Evolutionary conservation across 1,140 invertebrate species (phyloP).

Genomic region (Drosophila subobscura): DNA sequence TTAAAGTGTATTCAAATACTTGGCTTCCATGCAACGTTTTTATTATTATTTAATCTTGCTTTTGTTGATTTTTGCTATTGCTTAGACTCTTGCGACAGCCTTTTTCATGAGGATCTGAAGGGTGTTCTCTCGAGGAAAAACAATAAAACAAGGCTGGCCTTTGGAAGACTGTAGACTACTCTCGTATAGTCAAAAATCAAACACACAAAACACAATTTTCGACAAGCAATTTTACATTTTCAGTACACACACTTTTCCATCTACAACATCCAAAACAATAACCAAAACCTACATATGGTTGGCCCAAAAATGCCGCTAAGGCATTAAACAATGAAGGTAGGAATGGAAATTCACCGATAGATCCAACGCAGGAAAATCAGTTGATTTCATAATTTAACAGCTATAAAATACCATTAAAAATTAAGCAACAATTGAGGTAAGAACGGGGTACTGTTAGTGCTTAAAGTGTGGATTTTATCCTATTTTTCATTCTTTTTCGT

Average conservation of each 20-base stretch:
- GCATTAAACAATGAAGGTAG: not conserved
- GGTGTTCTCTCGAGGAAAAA: too few relatives aligned
- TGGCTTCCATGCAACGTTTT: too few relatives aligned
- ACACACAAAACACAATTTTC: not conserved
- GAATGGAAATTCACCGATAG: not conserved
- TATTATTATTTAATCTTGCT: not conserved
- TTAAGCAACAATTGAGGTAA: too few relatives aligned
- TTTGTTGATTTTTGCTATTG: conserved; percentile 26
- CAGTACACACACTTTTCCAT: not conserved
- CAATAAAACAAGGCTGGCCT: too few relatives aligned
- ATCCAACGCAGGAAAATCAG: not conserved
- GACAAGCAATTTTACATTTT: conserved; percentile 6
- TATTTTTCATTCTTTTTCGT: too few relatives aligned
- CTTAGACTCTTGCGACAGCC: conserved; percentile 24
- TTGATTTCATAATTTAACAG: too few relatives aligned
- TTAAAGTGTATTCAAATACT: too few relatives aligned
- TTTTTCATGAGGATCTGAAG: conserved; percentile 2
- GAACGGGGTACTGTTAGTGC: too few relatives aligned
- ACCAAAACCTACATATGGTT: not conserved
- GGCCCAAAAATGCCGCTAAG: not conserved
- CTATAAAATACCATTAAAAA: too few relatives aligned
- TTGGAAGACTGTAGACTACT: too few relatives aligned
- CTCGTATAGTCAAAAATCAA: too few relatives aligned
- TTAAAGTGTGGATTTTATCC: too few relatives aligned
- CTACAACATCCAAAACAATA: not conserved